Percentiles rank a stretch among this genome's conserved stretches.
These are phyloP conservation scores for Onychorhynchus coronatus DNA, from an alignment of 2,113 vertebrate species.

Conservation along the genomic window DNA sequence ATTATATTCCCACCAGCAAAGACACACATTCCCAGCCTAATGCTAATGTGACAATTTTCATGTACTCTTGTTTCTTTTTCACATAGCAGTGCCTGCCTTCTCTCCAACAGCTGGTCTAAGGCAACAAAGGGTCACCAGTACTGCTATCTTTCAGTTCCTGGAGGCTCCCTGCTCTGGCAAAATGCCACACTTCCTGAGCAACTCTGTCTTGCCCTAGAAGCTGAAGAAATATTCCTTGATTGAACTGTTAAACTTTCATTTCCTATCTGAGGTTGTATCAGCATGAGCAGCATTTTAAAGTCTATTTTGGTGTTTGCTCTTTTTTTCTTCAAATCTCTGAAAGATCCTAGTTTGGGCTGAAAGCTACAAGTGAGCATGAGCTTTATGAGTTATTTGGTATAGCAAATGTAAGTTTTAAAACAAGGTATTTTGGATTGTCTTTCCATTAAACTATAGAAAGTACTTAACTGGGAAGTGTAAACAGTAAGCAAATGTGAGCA, in stretches of 20 bases:
- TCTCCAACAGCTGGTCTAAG: constrained; percentile 8
- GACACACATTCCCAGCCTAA: not conserved
- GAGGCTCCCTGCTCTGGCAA: constrained; percentile 30
- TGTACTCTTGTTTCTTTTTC: not conserved
- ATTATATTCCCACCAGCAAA: not conserved
- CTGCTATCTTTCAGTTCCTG: constrained; percentile 2
- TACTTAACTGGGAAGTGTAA: not conserved
- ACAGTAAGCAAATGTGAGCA: not conserved
- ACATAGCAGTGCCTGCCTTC: not conserved
- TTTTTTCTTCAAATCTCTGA: not conserved
- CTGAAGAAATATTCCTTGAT: not conserved
- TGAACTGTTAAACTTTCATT: constrained; percentile 39
- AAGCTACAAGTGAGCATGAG: not conserved
- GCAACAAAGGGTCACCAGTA: not conserved
- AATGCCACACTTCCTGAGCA: constrained; percentile 23
- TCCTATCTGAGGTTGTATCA: not conserved
- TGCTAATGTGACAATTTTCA: not conserved
- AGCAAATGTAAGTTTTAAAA: not conserved
- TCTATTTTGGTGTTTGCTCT: not conserved
- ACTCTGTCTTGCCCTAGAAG: not conserved
- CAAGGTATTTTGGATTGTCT: not conserved
- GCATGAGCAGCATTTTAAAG: not conserved
- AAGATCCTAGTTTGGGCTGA: not conserved
- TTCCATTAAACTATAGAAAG: not conserved
- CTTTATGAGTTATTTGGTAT: not conserved